phyloP scores from a whole-genome alignment of 2,113 vertebrate species.

The Pheucticus melanocephalus region DNA sequence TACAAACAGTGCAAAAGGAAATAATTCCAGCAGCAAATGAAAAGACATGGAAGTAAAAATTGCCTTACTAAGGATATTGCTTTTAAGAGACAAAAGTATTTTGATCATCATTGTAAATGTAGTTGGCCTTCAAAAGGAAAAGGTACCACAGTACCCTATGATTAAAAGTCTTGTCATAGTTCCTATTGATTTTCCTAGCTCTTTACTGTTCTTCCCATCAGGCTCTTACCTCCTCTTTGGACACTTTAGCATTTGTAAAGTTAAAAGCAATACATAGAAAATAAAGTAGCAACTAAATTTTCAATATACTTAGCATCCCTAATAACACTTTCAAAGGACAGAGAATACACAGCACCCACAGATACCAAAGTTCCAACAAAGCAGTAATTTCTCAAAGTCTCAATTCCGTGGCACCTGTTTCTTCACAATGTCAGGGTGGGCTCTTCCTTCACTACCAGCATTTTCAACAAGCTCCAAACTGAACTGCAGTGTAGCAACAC shows the following conservation, averaged over 20 bases:
- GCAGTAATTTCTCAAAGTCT: neutral
- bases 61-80: neutral
- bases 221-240: neutral
- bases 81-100: slow-evolving; percentile 8
- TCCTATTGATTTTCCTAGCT: neutral
- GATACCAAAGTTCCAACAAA: neutral
- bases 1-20: slow-evolving; percentile 2
- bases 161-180: neutral
- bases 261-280: neutral
- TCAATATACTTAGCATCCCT: neutral
- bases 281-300: neutral
- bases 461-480: neutral
- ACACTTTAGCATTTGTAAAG: neutral
- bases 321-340: neutral
- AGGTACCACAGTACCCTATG: neutral
- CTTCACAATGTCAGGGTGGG: neutral
- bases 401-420: neutral
- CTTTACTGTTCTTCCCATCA: neutral
- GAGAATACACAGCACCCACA: neutral
- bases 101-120: neutral
- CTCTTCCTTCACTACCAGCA: neutral
- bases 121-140: neutral
- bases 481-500: neutral
- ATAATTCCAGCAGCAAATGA: slow-evolving; percentile 31
- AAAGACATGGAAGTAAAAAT: slow-evolving; percentile 27